Base-by-base conservation (phyloP, 1,140 invertebrate genomes). In the Brachionus calyciflorus region DNA sequence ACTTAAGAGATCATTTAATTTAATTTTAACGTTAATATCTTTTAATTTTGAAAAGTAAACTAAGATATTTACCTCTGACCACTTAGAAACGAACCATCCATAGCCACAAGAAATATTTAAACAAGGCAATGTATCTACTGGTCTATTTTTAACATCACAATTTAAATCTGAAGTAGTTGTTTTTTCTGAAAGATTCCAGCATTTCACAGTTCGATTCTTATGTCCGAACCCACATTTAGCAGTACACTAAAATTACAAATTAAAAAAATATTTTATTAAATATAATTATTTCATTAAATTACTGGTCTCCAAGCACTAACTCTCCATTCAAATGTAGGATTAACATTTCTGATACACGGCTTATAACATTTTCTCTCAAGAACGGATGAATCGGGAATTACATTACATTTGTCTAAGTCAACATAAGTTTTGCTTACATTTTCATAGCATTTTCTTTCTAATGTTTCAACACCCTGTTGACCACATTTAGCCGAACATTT, bases 11-110 rank as follows among this genome's bases (percentile, higher is more conserved):
- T n/a, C n/a, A n/a, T n/a, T n/a, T n/a, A n/a, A n/a, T n/a, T n/a
- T n/a, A n/a, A n/a, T n/a, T n/a, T n/a, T n/a, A n/a, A n/a, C n/a
- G n/a, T n/a, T n/a, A n/a, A n/a, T n/a, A n/a, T n/a, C n/a, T n/a
- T n/a, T n/a, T n/a, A n/a, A 48, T 19, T 48, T 46, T n/a, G 19
- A 70, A 17, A 28, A 51, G 9, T 1, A 37, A 26, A 26, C 28
- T 63, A 9, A 5, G 14, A 41, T 14, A 46, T 37, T 73, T 55
- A 73, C 69, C 24, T n/a, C 10, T 40, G 46, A 55, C 69, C 69
- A 73, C 51, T 73, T 37, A 30, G 69, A 73, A 49, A 55, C 69
- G 28, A 73, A 51, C 69, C 69, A 73, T 49, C 69, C 69, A 55
- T 51, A 49, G 5, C 51, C 69, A 51, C 69, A 73, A 17, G 46